A percentile compares a stretch with the other conserved stretches of the same genome.
Evolutionary conservation across 2,888 invertebrate species (phyloP).

Genomic region (Dusona sp.): DNA sequence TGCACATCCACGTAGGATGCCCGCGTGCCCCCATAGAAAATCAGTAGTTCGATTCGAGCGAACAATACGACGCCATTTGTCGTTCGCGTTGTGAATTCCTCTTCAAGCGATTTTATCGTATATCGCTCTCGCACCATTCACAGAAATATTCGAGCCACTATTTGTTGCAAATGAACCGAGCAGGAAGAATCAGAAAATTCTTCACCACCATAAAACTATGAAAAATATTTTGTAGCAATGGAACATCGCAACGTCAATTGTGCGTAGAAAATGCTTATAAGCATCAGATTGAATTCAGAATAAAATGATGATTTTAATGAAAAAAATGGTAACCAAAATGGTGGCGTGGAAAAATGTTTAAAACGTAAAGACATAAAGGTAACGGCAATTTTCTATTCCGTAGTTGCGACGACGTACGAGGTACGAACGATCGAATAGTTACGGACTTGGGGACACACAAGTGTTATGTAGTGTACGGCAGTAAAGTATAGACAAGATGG

Average conservation of each 20-base stretch:
- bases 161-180: not conserved
- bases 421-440: conserved; percentile 9
- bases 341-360: not conserved
- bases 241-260: too few relatives aligned
- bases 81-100: conserved; percentile 28
- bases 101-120: conserved; percentile 55
- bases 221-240: not conserved
- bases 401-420: not conserved
- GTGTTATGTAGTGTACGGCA: conserved; percentile 23
- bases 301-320: too few relatives aligned
- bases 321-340: not conserved
- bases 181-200: not conserved
- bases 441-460: conserved; percentile 16
- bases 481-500: conserved; percentile 47
- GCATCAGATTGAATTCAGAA: not conserved
- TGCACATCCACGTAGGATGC: conserved; percentile 34
- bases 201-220: conserved; percentile 14
- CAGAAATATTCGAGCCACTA: not conserved
- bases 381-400: conserved; percentile 48
- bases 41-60: conserved; percentile 66
- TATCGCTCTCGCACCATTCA: conserved; percentile 35
- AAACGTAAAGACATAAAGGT: not conserved
- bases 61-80: conserved; percentile 63
- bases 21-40: conserved; percentile 65
- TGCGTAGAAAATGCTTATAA: not conserved